Evolutionary conservation across 2,888 invertebrate species (phyloP), one percentile per base, ranked within the genome.

Genomic region (Noctua comes): DNA sequence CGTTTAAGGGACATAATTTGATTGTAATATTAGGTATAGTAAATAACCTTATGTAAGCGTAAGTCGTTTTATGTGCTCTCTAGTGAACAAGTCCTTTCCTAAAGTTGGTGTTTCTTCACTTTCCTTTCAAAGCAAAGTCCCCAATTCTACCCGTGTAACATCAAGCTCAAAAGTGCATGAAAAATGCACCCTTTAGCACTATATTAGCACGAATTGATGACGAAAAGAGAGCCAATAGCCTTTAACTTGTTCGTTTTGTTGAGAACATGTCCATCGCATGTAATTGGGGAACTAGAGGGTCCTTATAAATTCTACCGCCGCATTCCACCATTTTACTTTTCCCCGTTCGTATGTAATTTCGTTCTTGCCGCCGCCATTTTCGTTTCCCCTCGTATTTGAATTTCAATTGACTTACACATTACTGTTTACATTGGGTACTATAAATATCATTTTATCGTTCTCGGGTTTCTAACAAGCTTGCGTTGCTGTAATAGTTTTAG

Each of bases 331-430:
- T 82, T 81, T 82, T 86, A 86, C 80, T 86, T 87, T 82, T 62
- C 40, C 68, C 40, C 70, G 73, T 73, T 65, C 78, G 80, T 82
- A 79, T 80, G 89, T 89, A 89, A 89, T 88, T 88, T 82, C 73
- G 80, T 77, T 75, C 48, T 78, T 80, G 68, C 79, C 73, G 54
- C 27, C 80, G 79, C 78, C 82, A 82, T 84, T 82, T 88, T 89
- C 88, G 70, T 83, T 88, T 83, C 59, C 75, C 76, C 78, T 76
- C 76, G 68, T 78, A 89, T 88, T 89, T 88, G 90, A 87, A 89
- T 89, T 89, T 88, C 87, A 88, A 88, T 89, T 89, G 89, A 78
- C 79, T 88, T 74, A 79, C 75, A 78, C 77, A 83, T 89, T 83
- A 83, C 80, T 84, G 88, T 86, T 79, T 90, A 74, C 82, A 79